Evolutionary conservation across 2,888 invertebrate genomes (phyloP).

Genomic region (Philereme vetulata): DNA sequence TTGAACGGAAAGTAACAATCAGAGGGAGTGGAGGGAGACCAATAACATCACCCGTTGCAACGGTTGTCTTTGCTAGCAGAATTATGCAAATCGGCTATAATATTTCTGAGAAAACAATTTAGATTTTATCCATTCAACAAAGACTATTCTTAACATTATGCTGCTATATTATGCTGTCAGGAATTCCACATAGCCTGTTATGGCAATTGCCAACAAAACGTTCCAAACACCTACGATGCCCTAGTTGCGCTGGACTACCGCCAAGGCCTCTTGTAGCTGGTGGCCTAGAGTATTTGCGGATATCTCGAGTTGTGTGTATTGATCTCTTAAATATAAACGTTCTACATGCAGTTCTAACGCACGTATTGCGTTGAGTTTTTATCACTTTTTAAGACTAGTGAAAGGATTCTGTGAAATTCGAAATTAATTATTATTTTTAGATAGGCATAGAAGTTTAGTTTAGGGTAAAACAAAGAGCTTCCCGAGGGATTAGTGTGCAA

Average conservation of each 20-base stretch:
- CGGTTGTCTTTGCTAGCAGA: too few relatives aligned
- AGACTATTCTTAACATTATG: constrained; percentile 28
- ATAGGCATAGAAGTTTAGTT: too few relatives aligned
- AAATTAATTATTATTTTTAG: too few relatives aligned
- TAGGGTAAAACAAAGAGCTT: too few relatives aligned
- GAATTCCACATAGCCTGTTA: constrained; percentile 68
- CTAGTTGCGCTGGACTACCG: constrained; percentile 72
- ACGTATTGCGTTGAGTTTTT: too few relatives aligned
- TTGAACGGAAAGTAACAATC: constrained; percentile 18
- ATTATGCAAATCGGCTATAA: neutral
- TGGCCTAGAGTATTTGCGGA: constrained; percentile 49
- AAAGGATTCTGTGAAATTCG: too few relatives aligned
- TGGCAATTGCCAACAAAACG: constrained; percentile 75
- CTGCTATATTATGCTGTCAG: constrained; percentile 32
- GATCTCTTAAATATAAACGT: constrained; percentile 33
- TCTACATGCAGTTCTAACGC: too few relatives aligned
- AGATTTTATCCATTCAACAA: constrained; percentile 37
- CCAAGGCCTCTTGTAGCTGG: constrained; percentile 65
- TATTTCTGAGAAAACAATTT: constrained; percentile 30
- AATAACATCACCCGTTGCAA: too few relatives aligned
- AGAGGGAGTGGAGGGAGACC: constrained; percentile 3
- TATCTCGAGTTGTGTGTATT: constrained; percentile 48
- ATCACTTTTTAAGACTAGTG: too few relatives aligned
- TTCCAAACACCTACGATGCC: constrained; percentile 71
- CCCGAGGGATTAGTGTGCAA: too few relatives aligned